Conservation (phyloP, 2,888 invertebrate species). For the Notodonta ziczac region DNA sequence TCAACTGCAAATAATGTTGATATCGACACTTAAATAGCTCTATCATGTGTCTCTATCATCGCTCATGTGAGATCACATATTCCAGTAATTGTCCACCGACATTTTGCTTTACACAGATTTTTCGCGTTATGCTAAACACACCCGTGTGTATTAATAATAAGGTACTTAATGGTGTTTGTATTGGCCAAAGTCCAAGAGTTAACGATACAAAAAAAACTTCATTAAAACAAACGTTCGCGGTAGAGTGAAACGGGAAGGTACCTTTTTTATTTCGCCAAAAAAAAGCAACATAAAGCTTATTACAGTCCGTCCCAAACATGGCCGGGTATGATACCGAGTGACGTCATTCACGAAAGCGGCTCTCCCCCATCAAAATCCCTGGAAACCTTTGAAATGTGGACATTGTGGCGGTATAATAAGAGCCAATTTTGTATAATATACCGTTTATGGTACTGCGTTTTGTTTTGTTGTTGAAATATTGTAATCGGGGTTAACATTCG, state of each 20-base stretch:
- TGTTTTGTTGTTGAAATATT: background rate
- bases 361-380: constrained; percentile 24
- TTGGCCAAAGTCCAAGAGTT: background rate
- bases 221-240: constrained; percentile 20
- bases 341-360: constrained; percentile 26
- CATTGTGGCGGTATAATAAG: constrained; percentile 34
- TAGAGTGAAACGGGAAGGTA: constrained; percentile 12
- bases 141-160: background rate
- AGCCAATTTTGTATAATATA: constrained; percentile 20
- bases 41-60: too few species aligned
- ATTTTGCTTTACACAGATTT: too few species aligned
- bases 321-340: constrained; percentile 10
- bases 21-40: too few species aligned
- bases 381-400: constrained; percentile 26
- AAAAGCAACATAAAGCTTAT: constrained; percentile 30
- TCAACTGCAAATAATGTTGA: too few species aligned
- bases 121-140: too few species aligned
- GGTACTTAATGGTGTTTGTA: background rate
- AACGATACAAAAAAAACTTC: constrained; percentile 12
- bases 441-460: constrained; percentile 15
- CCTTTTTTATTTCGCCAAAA: constrained; percentile 27
- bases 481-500: background rate
- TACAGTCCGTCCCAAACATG: constrained; percentile 15
- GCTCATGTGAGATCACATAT: too few species aligned
- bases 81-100: too few species aligned